A percentile compares a stretch with the other conserved stretches of the same genome.
These are phyloP conservation scores for Pangasius larnaudii DNA, from an alignment of 2,797 vertebrate genomes.

Conservation along the genomic window DNA sequence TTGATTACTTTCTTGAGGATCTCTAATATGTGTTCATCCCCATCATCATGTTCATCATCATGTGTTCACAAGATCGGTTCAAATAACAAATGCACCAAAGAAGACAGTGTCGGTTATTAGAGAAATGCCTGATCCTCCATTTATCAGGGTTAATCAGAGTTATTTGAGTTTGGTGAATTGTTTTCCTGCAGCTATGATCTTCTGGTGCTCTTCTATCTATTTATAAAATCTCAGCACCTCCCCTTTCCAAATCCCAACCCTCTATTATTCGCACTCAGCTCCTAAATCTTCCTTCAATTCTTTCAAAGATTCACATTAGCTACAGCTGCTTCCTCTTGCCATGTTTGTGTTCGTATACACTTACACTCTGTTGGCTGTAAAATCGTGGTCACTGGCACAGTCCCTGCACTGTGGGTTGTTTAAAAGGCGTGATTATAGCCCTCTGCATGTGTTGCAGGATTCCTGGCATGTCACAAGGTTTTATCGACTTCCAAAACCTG, in stretches of 20 bases:
- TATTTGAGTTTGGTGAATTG: conserved; percentile 67
- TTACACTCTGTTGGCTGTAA: conserved; percentile 8
- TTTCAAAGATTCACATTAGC: conserved; percentile 29
- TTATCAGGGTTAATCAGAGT: conserved; percentile 69
- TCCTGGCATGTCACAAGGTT: conserved; percentile 66
- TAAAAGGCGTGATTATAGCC: conserved; percentile 64
- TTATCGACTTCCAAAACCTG: conserved; percentile 67
- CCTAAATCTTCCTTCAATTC: conserved; percentile 38
- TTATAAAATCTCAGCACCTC: conserved; percentile 55
- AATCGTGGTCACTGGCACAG: conserved; percentile 38
- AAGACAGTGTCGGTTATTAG: background rate
- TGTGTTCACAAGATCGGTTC: background rate
- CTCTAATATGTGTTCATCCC: background rate
- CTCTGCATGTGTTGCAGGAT: conserved; percentile 62
- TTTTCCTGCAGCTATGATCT: conserved; percentile 66
- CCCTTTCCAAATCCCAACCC: conserved; percentile 44
- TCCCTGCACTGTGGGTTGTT: conserved; percentile 53
- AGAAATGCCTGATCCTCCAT: conserved; percentile 59
- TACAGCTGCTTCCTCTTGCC: background rate
- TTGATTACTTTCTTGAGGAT: background rate
- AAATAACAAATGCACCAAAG: conserved; percentile 12
- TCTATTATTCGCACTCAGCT: conserved; percentile 34
- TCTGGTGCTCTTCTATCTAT: conserved; percentile 61
- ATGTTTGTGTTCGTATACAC: conserved; percentile 18
- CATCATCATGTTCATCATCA: too few species aligned